Conservation (phyloP, 2,797 vertebrate genomes). For the Sebastes cheni region DNA sequence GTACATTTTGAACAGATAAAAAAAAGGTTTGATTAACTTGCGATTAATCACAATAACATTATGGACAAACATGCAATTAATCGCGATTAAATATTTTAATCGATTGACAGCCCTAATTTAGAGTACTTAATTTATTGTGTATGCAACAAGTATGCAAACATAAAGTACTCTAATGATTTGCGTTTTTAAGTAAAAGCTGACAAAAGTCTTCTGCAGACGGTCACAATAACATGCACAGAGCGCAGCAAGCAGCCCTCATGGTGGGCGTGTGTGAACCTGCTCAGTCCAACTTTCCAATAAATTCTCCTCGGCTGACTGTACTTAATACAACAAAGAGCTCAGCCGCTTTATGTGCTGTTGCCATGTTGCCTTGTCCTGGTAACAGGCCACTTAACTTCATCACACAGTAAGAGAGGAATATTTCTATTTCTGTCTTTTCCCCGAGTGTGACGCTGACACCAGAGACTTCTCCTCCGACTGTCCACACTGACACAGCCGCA, state of each 20-base stretch:
- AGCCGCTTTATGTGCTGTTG: slow-evolving; percentile 37
- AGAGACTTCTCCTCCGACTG: slow-evolving; percentile 46
- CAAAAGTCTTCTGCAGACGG: background rate
- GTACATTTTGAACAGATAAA: too few relatives aligned
- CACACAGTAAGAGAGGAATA: slow-evolving; percentile 36
- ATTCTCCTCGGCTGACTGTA: slow-evolving; percentile 48
- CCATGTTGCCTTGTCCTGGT: slow-evolving; percentile 46
- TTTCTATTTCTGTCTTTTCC: slow-evolving; percentile 55
- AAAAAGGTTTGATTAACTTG: too few relatives aligned
- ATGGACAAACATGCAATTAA: too few relatives aligned
- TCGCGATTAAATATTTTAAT: too few relatives aligned
- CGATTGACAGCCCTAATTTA: too few relatives aligned
- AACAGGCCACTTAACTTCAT: slow-evolving; percentile 47
- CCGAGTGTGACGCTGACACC: slow-evolving; percentile 46
- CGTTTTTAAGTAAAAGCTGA: background rate
- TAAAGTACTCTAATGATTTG: background rate
- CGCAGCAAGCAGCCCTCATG: slow-evolving; percentile 25
- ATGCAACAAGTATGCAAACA: background rate
- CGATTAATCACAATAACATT: too few relatives aligned
- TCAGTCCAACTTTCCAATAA: slow-evolving; percentile 49
- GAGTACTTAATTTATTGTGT: background rate
- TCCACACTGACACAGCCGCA: slow-evolving; percentile 50
- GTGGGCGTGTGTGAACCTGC: slow-evolving; percentile 70
- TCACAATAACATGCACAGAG: slow-evolving; percentile 13
- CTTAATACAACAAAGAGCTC: slow-evolving; percentile 33